phyloP scores from a whole-genome alignment of 1,140 invertebrate genomes.

The Papilio polytes region DNA sequence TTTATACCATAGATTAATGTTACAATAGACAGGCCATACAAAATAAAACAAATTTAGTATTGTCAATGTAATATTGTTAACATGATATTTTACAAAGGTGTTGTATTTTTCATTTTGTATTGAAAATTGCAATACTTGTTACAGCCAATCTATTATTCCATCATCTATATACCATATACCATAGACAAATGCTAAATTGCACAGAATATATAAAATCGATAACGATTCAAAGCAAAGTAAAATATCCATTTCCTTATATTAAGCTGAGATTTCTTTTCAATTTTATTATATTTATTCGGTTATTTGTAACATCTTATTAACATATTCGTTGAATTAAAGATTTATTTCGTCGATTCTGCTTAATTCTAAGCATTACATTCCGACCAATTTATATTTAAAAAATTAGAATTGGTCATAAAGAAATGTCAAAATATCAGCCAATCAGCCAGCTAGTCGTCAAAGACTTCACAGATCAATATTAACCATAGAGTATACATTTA shows the following conservation, averaged over 20 bases:
- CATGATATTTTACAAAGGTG: neutral
- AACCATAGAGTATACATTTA: neutral
- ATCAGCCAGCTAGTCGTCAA: neutral
- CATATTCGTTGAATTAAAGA: neutral
- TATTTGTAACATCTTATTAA: conserved; percentile 8
- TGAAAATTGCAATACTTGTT: no score
- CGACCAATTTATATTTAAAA: no score
- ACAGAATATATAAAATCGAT: conserved; percentile 14
- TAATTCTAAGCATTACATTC: neutral
- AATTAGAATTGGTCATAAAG: neutral
- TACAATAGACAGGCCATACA: neutral
- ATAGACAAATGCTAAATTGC: conserved; percentile 1
- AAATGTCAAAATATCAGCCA: conserved; percentile 3
- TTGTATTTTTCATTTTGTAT: no score
- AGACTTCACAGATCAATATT: no score
- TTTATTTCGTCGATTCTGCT: neutral
- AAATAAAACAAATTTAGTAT: neutral
- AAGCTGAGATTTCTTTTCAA: conserved; percentile 3
- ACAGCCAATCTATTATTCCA: neutral
- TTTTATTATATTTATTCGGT: neutral
- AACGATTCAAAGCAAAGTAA: neutral
- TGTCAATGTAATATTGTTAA: neutral
- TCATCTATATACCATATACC: neutral
- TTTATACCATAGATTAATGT: conserved; percentile 21
- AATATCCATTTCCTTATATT: neutral